Conservation (phyloP, 1,140 invertebrate species). For the Manduca sexta region DNA sequence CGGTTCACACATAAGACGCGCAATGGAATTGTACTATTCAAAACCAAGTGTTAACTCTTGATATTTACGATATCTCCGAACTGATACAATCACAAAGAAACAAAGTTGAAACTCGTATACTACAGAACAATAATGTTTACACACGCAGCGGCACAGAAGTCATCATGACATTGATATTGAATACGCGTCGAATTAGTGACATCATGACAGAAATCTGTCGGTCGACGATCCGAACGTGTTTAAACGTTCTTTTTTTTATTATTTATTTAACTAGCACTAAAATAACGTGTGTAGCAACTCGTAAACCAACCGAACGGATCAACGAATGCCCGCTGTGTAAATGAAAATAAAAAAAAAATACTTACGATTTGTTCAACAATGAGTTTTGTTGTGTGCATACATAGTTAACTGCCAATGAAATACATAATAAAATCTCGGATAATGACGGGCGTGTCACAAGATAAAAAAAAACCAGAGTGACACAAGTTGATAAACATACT, state of each 20-base stretch:
- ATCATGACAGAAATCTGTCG: slow-evolving; percentile 6
- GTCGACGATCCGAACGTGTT: slow-evolving; percentile 19
- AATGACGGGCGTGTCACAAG: too few relatives aligned
- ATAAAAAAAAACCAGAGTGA: too few relatives aligned
- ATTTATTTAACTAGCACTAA: slow-evolving; percentile 33
- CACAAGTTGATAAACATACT: too few relatives aligned
- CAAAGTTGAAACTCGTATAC: too few relatives aligned
- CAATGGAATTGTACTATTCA: too few relatives aligned
- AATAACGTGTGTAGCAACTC: slow-evolving; percentile 23
- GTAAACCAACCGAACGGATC: slow-evolving; percentile 14
- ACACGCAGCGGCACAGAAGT: neutral
- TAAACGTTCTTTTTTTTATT: slow-evolving; percentile 14
- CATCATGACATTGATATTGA: neutral
- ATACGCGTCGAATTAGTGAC: neutral
- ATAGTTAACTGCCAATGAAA: too few relatives aligned
- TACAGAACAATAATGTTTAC: too few relatives aligned
- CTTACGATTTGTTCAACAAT: slow-evolving; percentile 8
- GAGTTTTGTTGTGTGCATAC: neutral
- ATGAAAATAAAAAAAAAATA: slow-evolving; percentile 22
- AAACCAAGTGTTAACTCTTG: too few relatives aligned
- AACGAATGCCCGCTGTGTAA: slow-evolving; percentile 17
- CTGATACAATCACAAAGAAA: too few relatives aligned
- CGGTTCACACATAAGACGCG: too few relatives aligned
- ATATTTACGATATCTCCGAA: too few relatives aligned
- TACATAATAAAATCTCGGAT: too few relatives aligned